Conservation (phyloP, 2,888 invertebrate species). For the Meta bourneti region DNA sequence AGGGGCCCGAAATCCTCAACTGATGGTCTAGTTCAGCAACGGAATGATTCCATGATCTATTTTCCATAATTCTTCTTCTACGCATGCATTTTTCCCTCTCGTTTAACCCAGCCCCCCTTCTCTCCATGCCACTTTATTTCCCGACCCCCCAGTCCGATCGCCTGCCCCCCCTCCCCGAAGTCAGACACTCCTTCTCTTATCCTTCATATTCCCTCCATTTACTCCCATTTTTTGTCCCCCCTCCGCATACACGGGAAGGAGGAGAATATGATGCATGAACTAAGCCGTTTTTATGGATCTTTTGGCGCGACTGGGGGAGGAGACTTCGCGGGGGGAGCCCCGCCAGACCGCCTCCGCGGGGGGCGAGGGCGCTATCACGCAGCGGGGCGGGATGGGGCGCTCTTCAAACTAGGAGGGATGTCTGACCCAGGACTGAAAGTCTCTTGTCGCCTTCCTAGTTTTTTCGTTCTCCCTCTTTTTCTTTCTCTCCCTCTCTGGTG, state of each 20-base stretch:
- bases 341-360: conserved; percentile 30
- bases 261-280: conserved; percentile 76
- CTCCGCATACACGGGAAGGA: conserved; percentile 41
- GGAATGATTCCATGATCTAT: conserved; percentile 76
- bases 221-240: conserved; percentile 70
- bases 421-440: conserved; percentile 73
- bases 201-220: conserved; percentile 76
- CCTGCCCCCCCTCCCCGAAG: conserved; percentile 41
- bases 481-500: conserved; percentile 33
- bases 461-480: conserved; percentile 8
- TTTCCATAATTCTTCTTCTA: conserved; percentile 76
- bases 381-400: conserved; percentile 53
- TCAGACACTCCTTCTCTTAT: conserved; percentile 74
- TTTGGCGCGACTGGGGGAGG: conserved; percentile 67
- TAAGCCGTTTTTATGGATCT: conserved; percentile 76
- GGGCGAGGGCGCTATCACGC: conserved; percentile 16
- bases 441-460: conserved; percentile 71
- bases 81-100: conserved; percentile 75
- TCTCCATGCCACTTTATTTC: conserved; percentile 59
- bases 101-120: conserved; percentile 68
- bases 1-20: conserved; percentile 48
- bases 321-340: not conserved
- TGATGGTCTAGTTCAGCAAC: conserved; percentile 75
- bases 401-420: conserved; percentile 71
- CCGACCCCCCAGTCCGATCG: conserved; percentile 8